phyloP scores from a whole-genome alignment of 2,888 invertebrate species.

The Chalcosyrphus nemorum region DNA sequence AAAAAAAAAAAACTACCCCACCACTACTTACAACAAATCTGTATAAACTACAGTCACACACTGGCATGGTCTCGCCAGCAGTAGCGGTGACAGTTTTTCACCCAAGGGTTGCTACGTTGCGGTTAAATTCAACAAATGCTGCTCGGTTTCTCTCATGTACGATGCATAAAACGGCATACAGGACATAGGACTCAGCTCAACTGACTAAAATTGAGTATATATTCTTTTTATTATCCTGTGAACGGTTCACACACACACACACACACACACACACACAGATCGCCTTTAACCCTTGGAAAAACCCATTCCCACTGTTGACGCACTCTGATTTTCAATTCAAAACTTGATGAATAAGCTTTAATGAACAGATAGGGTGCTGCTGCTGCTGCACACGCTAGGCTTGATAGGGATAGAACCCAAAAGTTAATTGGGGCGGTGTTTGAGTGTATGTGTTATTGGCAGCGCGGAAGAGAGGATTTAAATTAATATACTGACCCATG shows the following conservation, averaged over 20 bases:
- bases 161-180: neutral
- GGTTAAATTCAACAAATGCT: slow-evolving; percentile 67
- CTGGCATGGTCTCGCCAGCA: neutral
- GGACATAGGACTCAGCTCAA: slow-evolving; percentile 37
- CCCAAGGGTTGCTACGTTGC: slow-evolving; percentile 57
- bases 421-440: slow-evolving; percentile 71
- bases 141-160: neutral
- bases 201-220: slow-evolving; percentile 47
- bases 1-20: neutral
- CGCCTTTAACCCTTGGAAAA: neutral
- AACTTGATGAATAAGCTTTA: slow-evolving; percentile 73
- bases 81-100: slow-evolving; percentile 60
- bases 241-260: slow-evolving; percentile 48
- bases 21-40: neutral
- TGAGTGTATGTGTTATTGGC: slow-evolving; percentile 72
- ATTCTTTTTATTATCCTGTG: slow-evolving; percentile 60
- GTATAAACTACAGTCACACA: neutral
- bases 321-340: slow-evolving; percentile 73
- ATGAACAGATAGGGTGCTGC: slow-evolving; percentile 63
- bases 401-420: slow-evolving; percentile 49
- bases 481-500: slow-evolving; percentile 72
- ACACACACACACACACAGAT: neutral
- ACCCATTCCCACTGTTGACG: slow-evolving; percentile 61
- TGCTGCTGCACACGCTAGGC: no score
- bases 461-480: slow-evolving; percentile 62